Percentiles rank a stretch among this genome's conserved stretches.
These are phyloP conservation scores for Xestobium rufovillosum DNA, from an alignment of 2,888 invertebrate genomes.

Conservation along the genomic window DNA sequence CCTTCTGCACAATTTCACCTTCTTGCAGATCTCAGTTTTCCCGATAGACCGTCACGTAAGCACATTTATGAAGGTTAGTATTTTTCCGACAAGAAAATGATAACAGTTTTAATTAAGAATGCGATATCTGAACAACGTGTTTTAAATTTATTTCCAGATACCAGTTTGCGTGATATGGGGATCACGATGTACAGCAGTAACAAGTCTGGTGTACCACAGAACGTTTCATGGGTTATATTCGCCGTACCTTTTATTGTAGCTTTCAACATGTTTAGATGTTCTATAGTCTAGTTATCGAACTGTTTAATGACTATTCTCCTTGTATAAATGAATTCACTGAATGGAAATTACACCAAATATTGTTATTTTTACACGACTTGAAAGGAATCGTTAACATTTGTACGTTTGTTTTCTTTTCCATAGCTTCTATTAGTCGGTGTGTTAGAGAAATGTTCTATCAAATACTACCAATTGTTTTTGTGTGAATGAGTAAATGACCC, in stretches of 20 bases:
- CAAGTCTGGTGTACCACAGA: slow-evolving; percentile 13
- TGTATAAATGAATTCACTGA: slow-evolving; percentile 34
- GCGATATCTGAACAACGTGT: no score
- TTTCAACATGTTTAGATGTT: slow-evolving; percentile 4
- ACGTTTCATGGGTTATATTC: slow-evolving; percentile 24
- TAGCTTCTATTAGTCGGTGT: no score
- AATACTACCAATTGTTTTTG: no score
- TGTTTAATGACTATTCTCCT: slow-evolving; percentile 22
- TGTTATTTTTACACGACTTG: slow-evolving; percentile 21
- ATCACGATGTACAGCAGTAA: slow-evolving; percentile 29
- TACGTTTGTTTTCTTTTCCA: no score
- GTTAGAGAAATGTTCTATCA: no score
- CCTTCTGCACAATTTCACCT: slow-evolving; percentile 7
- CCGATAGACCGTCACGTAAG: slow-evolving; percentile 36
- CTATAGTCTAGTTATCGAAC: background rate
- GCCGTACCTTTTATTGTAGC: slow-evolving; percentile 22
- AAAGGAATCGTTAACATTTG: no score
- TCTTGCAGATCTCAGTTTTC: slow-evolving; percentile 35
- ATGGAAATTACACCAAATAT: slow-evolving; percentile 37
- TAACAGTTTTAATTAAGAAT: background rate
- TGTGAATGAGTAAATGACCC: no score
- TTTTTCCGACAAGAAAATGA: slow-evolving; percentile 1
- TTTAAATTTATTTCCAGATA: slow-evolving; percentile 36
- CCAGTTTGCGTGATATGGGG: slow-evolving; percentile 35
- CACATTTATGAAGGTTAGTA: slow-evolving; percentile 35